Evolutionary conservation across 2,113 vertebrate species (phyloP).

Genomic region (Canis aureus): DNA sequence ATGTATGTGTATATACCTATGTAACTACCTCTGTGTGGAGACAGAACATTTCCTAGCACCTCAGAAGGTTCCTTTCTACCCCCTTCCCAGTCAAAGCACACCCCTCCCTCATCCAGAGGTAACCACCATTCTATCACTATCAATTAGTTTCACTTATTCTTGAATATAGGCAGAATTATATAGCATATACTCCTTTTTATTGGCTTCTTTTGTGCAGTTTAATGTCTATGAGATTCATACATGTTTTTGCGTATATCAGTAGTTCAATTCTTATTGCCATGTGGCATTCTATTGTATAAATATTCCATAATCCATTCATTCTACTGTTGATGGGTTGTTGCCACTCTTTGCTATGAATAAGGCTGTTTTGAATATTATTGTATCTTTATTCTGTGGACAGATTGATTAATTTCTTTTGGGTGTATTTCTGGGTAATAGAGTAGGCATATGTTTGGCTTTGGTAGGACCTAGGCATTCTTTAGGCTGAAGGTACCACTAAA

Average conservation of each 20-base stretch:
- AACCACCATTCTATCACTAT: neutral
- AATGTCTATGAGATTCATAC: neutral
- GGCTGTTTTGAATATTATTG: neutral
- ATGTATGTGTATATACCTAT: neutral
- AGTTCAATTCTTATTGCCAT: neutral
- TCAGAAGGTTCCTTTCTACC: neutral
- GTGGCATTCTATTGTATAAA: neutral
- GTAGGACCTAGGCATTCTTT: neutral
- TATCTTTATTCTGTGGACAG: conserved; percentile 21
- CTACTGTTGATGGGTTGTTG: neutral
- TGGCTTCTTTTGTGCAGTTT: neutral
- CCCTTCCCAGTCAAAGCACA: neutral
- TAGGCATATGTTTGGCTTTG: neutral
- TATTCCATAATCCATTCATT: conserved; percentile 4
- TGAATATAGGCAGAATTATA: neutral
- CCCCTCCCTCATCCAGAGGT: neutral
- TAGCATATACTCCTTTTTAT: neutral
- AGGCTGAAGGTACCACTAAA: neutral
- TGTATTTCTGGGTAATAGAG: neutral
- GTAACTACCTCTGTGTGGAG: neutral
- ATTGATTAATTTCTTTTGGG: neutral
- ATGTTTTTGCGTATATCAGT: neutral
- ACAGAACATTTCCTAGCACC: neutral
- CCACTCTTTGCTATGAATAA: neutral
- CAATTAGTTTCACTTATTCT: conserved; percentile 22